These are phyloP conservation scores for Bovichtus diacanthus DNA, from an alignment of 2,797 vertebrate species.

Conservation along the genomic window DNA sequence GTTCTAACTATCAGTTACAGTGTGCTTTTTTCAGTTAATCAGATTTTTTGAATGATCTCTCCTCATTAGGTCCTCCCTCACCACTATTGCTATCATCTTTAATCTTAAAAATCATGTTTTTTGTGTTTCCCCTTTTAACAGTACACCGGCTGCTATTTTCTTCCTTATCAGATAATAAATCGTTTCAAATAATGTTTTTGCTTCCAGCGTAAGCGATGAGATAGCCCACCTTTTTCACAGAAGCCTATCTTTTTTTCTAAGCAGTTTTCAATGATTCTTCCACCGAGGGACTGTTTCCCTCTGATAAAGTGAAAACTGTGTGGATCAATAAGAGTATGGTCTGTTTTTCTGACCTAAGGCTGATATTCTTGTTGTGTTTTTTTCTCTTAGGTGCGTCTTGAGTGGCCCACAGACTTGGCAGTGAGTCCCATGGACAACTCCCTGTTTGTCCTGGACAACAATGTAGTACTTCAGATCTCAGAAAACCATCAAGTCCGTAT, in stretches of 20 bases:
- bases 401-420: conserved; percentile 98
- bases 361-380: conserved; percentile 48
- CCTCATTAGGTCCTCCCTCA: conserved; percentile 40
- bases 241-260: conserved; percentile 44
- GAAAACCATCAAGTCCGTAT: conserved; percentile 99
- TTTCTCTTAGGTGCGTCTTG: conserved; percentile 90
- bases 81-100: conserved; percentile 51
- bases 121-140: conserved; percentile 59
- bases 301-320: conserved; percentile 57
- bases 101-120: conserved; percentile 61
- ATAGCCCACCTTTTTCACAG: conserved; percentile 47
- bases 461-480: conserved; percentile 96
- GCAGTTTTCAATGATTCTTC: conserved; percentile 53
- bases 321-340: conserved; percentile 59
- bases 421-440: conserved; percentile 99
- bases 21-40: conserved; percentile 56
- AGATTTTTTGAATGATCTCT: conserved; percentile 70
- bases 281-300: conserved; percentile 35
- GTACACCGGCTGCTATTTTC: conserved; percentile 44
- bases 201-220: conserved; percentile 43
- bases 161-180: conserved; percentile 73
- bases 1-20: conserved; percentile 57
- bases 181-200: conserved; percentile 51
- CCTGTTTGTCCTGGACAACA: conserved; percentile 96
- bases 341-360: conserved; percentile 38